Conservation (phyloP, 2,888 invertebrate genomes). For the Sussaba pulchella region DNA sequence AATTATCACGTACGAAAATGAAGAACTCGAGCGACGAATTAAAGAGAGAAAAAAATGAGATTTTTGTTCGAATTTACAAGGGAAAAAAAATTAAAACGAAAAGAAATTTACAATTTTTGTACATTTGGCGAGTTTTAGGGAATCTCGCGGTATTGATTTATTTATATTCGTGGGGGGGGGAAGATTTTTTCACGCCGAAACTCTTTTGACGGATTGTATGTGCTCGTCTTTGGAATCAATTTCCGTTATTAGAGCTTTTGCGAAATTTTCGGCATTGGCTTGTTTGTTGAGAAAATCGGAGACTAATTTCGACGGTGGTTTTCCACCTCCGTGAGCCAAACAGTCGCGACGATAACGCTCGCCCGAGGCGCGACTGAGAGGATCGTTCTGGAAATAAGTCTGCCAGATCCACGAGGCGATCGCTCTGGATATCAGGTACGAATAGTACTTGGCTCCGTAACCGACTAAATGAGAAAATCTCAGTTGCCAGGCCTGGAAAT, state of each 20-base stretch:
- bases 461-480: slow-evolving; percentile 98
- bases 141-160: not conserved
- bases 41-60: too few species aligned
- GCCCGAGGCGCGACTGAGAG: slow-evolving; percentile 91
- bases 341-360: slow-evolving; percentile 91
- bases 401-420: slow-evolving; percentile 98
- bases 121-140: not conserved
- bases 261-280: slow-evolving; percentile 91
- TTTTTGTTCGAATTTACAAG: too few species aligned
- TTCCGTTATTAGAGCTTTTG: slow-evolving; percentile 91
- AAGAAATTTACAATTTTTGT: slow-evolving; percentile 31
- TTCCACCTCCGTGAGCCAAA: slow-evolving; percentile 94
- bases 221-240: slow-evolving; percentile 88
- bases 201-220: slow-evolving; percentile 77
- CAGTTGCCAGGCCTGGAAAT: slow-evolving; percentile 95
- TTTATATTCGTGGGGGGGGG: too few species aligned
- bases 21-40: too few species aligned
- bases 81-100: too few species aligned
- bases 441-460: slow-evolving; percentile 99
- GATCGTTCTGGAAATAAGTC: slow-evolving; percentile 91
- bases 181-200: slow-evolving; percentile 5
- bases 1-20: too few species aligned
- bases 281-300: slow-evolving; percentile 91
- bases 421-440: slow-evolving; percentile 97
- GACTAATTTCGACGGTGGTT: slow-evolving; percentile 92